Percentiles rank a stretch among this genome's conserved stretches.
Evolutionary conservation across 2,888 invertebrate genomes (phyloP).

Genomic region (Nemoura dubitans): DNA sequence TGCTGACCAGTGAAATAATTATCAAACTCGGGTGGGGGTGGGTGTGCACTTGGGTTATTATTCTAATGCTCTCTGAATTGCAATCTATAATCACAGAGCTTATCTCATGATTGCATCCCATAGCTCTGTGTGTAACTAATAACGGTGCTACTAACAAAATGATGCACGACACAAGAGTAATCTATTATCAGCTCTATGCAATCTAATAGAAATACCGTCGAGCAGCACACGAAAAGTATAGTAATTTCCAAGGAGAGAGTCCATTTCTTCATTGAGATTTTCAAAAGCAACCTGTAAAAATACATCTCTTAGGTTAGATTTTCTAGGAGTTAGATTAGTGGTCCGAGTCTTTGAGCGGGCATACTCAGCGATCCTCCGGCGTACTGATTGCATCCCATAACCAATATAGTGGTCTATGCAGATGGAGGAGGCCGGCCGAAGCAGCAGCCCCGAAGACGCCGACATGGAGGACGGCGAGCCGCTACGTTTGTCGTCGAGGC

Average conservation of each 20-base stretch:
- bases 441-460: conserved; percentile 50
- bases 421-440: conserved; percentile 42
- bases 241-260: too few relatives aligned
- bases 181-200: not conserved
- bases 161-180: not conserved
- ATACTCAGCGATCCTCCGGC: too few relatives aligned
- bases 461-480: conserved; percentile 50
- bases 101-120: not conserved
- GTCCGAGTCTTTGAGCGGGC: too few relatives aligned
- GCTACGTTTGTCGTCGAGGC: conserved; percentile 50
- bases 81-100: not conserved
- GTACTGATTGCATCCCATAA: not conserved
- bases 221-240: too few relatives aligned
- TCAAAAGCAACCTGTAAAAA: too few relatives aligned
- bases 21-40: not conserved
- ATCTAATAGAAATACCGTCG: not conserved
- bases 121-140: not conserved
- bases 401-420: not conserved
- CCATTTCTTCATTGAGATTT: too few relatives aligned
- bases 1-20: conserved; percentile 5
- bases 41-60: conserved; percentile 9
- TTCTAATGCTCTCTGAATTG: conserved; percentile 3
- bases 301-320: too few relatives aligned
- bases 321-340: too few relatives aligned
- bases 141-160: not conserved